Evolutionary conservation across 2,113 vertebrate genomes (phyloP).

Genomic region (Cheirogaleus medius): DNA sequence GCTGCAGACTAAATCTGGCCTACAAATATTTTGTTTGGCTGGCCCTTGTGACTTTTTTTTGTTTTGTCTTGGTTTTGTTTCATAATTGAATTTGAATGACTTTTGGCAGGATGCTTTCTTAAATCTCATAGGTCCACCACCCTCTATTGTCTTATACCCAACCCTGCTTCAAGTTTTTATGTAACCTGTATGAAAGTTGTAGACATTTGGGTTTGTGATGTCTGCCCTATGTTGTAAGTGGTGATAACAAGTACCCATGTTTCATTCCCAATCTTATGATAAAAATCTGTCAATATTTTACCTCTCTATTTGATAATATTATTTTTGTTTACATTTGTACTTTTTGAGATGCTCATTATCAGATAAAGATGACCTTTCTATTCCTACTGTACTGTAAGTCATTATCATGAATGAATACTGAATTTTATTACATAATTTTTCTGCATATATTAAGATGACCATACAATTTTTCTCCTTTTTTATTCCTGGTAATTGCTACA

Average conservation of each 20-base stretch:
- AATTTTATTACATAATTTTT: not conserved
- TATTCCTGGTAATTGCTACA: not conserved
- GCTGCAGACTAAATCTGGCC: slow-evolving; percentile 40
- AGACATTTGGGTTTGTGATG: not conserved
- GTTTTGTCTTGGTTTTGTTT: slow-evolving; percentile 59
- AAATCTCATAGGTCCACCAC: not conserved
- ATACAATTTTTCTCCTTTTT: not conserved
- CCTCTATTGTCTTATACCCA: not conserved
- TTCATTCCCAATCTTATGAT: not conserved
- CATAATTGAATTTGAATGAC: slow-evolving; percentile 42
- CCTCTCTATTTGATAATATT: not conserved
- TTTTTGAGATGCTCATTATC: not conserved
- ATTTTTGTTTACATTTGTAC: not conserved
- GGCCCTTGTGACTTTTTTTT: slow-evolving; percentile 47
- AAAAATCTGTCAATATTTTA: not conserved
- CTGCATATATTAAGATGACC: not conserved
- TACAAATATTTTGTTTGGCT: slow-evolving; percentile 66
- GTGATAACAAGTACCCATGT: not conserved
- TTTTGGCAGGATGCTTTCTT: slow-evolving; percentile 21
- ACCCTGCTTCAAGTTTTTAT: not conserved
- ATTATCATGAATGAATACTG: not conserved
- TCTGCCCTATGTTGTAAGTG: not conserved
- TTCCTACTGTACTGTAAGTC: not conserved
- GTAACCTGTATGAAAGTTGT: not conserved
- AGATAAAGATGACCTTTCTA: not conserved